Percentiles rank a stretch among this genome's conserved stretches.
These are phyloP conservation scores for Miltochrista miniata DNA, from an alignment of 2,888 invertebrate species.

Conservation along the genomic window DNA sequence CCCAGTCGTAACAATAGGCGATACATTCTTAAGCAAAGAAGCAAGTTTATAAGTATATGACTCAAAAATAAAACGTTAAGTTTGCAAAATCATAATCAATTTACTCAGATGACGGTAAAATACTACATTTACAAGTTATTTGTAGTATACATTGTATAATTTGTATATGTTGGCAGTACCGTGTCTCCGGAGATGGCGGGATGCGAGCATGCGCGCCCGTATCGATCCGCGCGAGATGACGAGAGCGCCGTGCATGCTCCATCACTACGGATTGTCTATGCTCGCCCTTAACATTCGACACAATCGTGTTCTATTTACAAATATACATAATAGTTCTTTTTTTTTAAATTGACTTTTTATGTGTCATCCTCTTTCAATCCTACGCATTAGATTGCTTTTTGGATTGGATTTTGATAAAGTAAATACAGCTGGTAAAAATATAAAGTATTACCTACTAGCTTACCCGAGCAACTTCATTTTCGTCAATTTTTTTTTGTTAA, in stretches of 20 bases:
- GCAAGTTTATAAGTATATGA: too few relatives aligned
- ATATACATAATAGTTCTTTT: conserved; percentile 1
- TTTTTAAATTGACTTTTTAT: not conserved
- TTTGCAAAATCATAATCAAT: not conserved
- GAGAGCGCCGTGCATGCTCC: conserved; percentile 36
- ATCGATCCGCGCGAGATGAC: conserved; percentile 67
- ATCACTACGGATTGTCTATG: conserved; percentile 26
- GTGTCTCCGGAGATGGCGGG: conserved; percentile 39
- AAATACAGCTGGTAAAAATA: too few relatives aligned
- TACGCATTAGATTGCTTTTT: too few relatives aligned
- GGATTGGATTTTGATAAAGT: too few relatives aligned
- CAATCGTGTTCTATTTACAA: conserved; percentile 3
- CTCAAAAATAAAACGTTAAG: not conserved
- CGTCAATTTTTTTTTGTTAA: too few relatives aligned
- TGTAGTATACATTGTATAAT: conserved; percentile 2
- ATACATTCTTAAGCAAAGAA: too few relatives aligned
- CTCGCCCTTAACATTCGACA: conserved; percentile 11
- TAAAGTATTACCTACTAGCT: too few relatives aligned
- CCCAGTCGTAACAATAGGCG: too few relatives aligned
- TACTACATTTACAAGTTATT: conserved; percentile 7
- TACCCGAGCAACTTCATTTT: too few relatives aligned
- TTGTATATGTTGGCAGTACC: conserved; percentile 33
- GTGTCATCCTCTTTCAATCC: not conserved
- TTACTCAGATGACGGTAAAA: not conserved
- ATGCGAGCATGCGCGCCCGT: conserved; percentile 62